Conservation (phyloP, 2,113 vertebrate species). For the Capreolus pygargus region DNA sequence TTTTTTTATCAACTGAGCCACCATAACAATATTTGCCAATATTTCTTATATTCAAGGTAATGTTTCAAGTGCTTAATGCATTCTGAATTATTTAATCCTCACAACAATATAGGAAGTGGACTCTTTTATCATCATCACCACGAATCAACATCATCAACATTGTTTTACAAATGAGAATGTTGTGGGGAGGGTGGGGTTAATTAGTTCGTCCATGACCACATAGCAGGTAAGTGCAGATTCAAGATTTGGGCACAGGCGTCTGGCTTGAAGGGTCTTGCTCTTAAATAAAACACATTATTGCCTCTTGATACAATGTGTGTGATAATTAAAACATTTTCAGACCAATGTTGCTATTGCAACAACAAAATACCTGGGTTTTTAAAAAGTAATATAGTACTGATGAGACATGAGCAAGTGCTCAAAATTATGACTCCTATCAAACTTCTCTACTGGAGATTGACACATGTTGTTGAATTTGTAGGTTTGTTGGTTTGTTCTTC, state of each 20-base stretch:
- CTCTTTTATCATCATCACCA: background rate
- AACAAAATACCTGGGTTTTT: background rate
- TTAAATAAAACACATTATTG: background rate
- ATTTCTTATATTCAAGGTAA: background rate
- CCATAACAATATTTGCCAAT: background rate
- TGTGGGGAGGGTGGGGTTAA: background rate
- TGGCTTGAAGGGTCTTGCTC: background rate
- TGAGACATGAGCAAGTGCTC: background rate
- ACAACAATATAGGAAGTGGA: fast-evolving
- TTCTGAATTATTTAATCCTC: background rate
- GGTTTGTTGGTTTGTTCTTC: background rate
- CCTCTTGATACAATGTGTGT: background rate
- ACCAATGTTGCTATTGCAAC: background rate
- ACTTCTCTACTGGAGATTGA: background rate
- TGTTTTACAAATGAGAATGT: background rate
- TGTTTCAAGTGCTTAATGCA: background rate
- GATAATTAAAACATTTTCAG: background rate
- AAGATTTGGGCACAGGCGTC: background rate
- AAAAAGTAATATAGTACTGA: background rate
- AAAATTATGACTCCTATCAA: background rate
- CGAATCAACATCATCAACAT: background rate
- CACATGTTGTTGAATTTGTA: background rate
- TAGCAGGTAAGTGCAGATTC: background rate
- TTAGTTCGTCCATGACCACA: background rate
- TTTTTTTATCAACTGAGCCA: background rate